phyloP scores from a whole-genome alignment of 2,113 vertebrate species.

The Stercorarius parasiticus region DNA sequence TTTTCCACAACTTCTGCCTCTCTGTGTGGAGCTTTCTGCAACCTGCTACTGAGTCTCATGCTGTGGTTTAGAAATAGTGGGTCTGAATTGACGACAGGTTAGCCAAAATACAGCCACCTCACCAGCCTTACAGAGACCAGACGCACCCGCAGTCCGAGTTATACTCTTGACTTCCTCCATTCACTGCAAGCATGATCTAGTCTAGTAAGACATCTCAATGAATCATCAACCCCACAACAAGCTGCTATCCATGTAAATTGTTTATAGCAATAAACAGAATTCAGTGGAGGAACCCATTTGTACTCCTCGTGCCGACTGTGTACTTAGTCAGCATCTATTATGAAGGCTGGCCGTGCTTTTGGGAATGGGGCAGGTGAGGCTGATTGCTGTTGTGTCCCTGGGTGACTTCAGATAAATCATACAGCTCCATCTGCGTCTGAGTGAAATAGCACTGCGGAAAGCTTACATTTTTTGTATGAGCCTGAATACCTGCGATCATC shows the following conservation, averaged over 20 bases:
- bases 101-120: not conserved
- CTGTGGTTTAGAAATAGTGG: not conserved
- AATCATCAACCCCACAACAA: not conserved
- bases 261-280: not conserved
- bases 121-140: not conserved
- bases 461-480: slow-evolving; percentile 10
- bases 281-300: not conserved
- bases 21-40: not conserved
- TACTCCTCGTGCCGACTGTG: not conserved
- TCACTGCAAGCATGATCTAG: not conserved
- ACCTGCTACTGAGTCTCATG: not conserved
- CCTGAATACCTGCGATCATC: slow-evolving; percentile 38
- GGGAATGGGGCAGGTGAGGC: slow-evolving; percentile 6
- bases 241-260: not conserved
- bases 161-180: not conserved
- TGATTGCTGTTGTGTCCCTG: slow-evolving; percentile 27
- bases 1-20: not conserved
- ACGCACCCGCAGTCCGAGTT: rapidly evolving
- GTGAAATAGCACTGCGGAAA: not conserved
- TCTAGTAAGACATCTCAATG: not conserved
- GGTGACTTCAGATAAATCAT: slow-evolving; percentile 47
- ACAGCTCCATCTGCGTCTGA: slow-evolving; percentile 10
- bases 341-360: slow-evolving; percentile 2
- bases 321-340: slow-evolving; percentile 43
- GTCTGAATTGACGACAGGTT: not conserved